phyloP scores from a whole-genome alignment of 2,888 invertebrate genomes.

The Sinohyriopsis cumingii region DNA sequence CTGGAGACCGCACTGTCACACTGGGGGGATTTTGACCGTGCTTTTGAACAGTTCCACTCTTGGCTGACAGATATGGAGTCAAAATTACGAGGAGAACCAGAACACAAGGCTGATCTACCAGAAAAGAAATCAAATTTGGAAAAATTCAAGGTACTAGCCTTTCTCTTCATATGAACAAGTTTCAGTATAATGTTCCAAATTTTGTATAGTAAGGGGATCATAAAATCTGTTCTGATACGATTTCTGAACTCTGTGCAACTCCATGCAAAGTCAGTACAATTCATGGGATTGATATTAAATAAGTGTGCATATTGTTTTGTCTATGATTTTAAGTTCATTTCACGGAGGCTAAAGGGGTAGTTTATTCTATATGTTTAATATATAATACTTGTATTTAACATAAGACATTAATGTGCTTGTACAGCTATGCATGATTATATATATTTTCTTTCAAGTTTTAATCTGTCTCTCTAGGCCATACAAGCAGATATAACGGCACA shows the following conservation, averaged over 20 bases:
- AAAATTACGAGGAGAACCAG: constrained; percentile 88
- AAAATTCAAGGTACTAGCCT: constrained; percentile 80
- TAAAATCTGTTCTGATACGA: not conserved
- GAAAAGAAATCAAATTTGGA: constrained; percentile 92
- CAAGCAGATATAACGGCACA: constrained; percentile 61
- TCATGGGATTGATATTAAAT: too few species aligned
- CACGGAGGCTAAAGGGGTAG: too few species aligned
- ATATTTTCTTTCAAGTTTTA: not conserved
- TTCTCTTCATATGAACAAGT: not conserved
- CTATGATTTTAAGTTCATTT: too few species aligned
- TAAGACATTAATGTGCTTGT: too few species aligned
- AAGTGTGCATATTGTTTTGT: too few species aligned
- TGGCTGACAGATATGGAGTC: constrained; percentile 92
- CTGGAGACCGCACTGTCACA: constrained; percentile 83
- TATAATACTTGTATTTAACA: too few species aligned
- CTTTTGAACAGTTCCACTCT: constrained; percentile 81
- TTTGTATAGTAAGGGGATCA: not conserved
- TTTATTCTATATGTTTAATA: too few species aligned
- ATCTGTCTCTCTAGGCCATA: constrained; percentile 45
- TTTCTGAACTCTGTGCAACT: not conserved
- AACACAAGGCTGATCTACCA: constrained; percentile 88
- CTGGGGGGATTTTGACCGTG: constrained; percentile 90
- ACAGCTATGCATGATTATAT: not conserved
- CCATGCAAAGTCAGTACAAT: too few species aligned
- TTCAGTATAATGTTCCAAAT: not conserved